Conservation (phyloP, 2,888 invertebrate species). For the Pantelozetes paolii region DNA sequence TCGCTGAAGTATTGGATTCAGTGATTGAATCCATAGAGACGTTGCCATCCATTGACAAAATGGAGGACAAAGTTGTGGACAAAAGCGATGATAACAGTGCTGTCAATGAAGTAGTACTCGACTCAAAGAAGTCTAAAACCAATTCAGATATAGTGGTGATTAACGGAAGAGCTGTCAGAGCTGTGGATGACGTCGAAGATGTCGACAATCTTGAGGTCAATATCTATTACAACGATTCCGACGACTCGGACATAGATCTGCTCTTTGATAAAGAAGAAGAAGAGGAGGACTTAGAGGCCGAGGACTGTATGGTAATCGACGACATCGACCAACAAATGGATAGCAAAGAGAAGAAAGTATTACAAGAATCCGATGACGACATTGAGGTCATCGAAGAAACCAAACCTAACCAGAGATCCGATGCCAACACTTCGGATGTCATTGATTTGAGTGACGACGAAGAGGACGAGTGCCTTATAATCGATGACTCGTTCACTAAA, state of each 20-base stretch:
- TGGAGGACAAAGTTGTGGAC: background rate
- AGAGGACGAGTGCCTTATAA: background rate
- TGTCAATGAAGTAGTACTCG: background rate
- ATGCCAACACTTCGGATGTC: background rate
- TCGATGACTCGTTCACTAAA: background rate
- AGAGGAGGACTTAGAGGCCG: background rate
- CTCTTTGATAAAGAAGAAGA: too few species aligned
- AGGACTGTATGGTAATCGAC: constrained; percentile 24
- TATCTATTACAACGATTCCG: background rate
- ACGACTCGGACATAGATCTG: background rate
- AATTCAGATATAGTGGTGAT: background rate
- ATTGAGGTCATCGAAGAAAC: background rate
- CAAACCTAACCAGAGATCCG: background rate
- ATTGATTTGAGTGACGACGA: constrained; percentile 16
- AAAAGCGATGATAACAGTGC: background rate
- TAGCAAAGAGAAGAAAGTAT: background rate
- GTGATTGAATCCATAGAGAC: background rate
- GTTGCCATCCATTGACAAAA: background rate
- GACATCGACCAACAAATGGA: background rate
- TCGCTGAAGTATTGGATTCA: background rate
- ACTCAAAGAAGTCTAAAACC: background rate
- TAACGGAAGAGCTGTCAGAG: background rate
- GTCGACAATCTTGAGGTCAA: constrained; percentile 1
- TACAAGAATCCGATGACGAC: background rate
- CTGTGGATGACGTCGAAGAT: constrained; percentile 13